Base-by-base conservation (phyloP, 2,113 vertebrate genomes). In the Ochotona curzoniae region DNA sequence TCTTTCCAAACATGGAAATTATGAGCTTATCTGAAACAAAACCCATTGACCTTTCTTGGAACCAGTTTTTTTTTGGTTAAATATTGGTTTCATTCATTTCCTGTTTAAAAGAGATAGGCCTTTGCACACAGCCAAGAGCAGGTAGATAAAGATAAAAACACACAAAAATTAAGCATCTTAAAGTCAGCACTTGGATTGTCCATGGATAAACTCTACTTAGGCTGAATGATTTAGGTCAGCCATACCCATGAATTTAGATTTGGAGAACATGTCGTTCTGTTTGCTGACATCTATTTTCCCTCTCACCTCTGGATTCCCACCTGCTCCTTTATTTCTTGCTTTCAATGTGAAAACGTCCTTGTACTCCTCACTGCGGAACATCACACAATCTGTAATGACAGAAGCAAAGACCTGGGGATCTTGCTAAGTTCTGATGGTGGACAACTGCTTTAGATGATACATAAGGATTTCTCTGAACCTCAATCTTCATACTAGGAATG, bases 1-100 rank as follows among this genome's bases (percentile, higher is more conserved):
- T 89, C 17, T 74, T 91, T 30, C 49, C 11, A 76, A 83, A 69
- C 75, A 94, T 78, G 70, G 44, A 86, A 79, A 87, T 64, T 87
- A 87, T 69, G 44, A 93, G 35, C 60, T 79, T 81, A 44, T 78
- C 23, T 67, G 69, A 69, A 93, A 76, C 2, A 66, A 81, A 78
- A 76, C 32, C 32, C 30, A 57, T 2, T 61, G 26, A 51, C 57
- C 12, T 91, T 89, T 91, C 26, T 80, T 25, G 32, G 18, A 91
- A 23, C 2, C n/a, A 25, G 20, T 28, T 69, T 85, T 76, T 51
- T n/a, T 44, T 44, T 78, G 13, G 20, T 78, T 89, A 76, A 54
- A 64, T 61, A 49, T 32, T 78, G 25, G 60, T 21, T 63, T 81
- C 35, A 54, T 8, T 61, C 7, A 67, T 71, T 89, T 30, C 11